Evolutionary conservation across 2,797 vertebrate species (phyloP), one percentile per base, ranked within the genome.

Genomic region (Apodemus agrarius): DNA sequence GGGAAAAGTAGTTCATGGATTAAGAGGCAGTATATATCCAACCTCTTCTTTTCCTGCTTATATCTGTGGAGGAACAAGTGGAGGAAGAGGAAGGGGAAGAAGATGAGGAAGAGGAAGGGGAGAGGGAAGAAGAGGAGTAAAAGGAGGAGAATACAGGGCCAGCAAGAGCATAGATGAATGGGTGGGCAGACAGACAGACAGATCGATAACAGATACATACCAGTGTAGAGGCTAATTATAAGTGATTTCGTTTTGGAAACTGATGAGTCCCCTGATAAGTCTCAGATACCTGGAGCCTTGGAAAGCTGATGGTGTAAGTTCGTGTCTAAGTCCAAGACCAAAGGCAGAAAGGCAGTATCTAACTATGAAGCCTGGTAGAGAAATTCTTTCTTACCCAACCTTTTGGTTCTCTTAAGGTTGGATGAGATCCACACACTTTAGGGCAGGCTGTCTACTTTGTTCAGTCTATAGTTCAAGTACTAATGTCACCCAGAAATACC

Each of bases 401-500:
- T 85, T 54, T 89, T 43, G 63, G 40, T 46, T 63, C 26, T 40
- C 52, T 69, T 37, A 67, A 46, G 31, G 29, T 75, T 40, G 59
- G 16, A 16, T 54, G 12, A 34, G 43, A 29, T 9, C 89, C 37
- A n/a, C 26, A 63, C 31, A 78, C 31, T 19, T 49, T 49, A 43
- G 6, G 16, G 34, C 26, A 0, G 17, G 40, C 67, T 54, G 54
- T 85, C 75, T 86, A 9, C 46, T 52, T 69, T n/a, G 43, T 21
- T 72, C 3, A 26, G 6, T 49, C 46, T 16, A 52, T 72, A 37
- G 57, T 63, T 90, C 69, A 89, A 43, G 43, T 74, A 37, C 93
- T 94, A 74, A 52, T 79, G 5, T 90, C 85, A 65, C 61, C 54
- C 76, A 87, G 40, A 90, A 95, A 52, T 12, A 89, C 46, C 65